These are phyloP conservation scores for Neuroterus valhalla DNA, from an alignment of 1,140 invertebrate genomes.

Conservation along the genomic window DNA sequence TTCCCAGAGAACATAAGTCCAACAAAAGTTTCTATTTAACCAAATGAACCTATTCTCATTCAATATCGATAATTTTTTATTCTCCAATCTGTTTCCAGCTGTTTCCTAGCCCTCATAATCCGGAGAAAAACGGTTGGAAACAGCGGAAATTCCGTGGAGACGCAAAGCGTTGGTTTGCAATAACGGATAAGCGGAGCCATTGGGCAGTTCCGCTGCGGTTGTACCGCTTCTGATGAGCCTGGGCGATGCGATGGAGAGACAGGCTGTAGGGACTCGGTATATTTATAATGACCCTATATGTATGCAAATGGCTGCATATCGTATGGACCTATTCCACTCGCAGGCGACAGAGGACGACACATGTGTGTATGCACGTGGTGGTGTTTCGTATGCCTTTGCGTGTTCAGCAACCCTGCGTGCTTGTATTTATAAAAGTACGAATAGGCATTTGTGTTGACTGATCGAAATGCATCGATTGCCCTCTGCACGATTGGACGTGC, in stretches of 20 bases:
- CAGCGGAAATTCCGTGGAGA: slow-evolving; percentile 48
- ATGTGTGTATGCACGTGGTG: slow-evolving; percentile 51
- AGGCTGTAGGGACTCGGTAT: slow-evolving; percentile 66
- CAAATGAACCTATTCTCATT: neutral
- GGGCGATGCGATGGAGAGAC: slow-evolving; percentile 65
- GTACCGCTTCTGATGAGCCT: slow-evolving; percentile 62
- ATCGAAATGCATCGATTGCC: slow-evolving; percentile 28
- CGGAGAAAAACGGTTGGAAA: slow-evolving; percentile 48
- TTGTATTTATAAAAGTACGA: slow-evolving; percentile 20
- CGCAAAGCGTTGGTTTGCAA: slow-evolving; percentile 60
- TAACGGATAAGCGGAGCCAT: slow-evolving; percentile 73
- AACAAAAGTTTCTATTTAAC: neutral
- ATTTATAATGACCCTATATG: slow-evolving; percentile 76
- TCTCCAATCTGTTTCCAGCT: slow-evolving; percentile 3
- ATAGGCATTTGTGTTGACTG: slow-evolving; percentile 24
- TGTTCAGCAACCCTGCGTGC: slow-evolving; percentile 4
- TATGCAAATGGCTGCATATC: slow-evolving; percentile 75
- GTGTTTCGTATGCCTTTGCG: slow-evolving; percentile 45
- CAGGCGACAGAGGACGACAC: slow-evolving; percentile 65
- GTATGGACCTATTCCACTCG: slow-evolving; percentile 69
- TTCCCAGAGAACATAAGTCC: neutral
- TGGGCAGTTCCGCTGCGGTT: slow-evolving; percentile 62
- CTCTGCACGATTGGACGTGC: slow-evolving; percentile 26
- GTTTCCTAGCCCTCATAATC: slow-evolving; percentile 43
- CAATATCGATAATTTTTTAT: neutral